Evolutionary conservation across 2,113 vertebrate genomes (phyloP), one percentile per base, ranked within the genome.

Genomic region (Noctilio leporinus): DNA sequence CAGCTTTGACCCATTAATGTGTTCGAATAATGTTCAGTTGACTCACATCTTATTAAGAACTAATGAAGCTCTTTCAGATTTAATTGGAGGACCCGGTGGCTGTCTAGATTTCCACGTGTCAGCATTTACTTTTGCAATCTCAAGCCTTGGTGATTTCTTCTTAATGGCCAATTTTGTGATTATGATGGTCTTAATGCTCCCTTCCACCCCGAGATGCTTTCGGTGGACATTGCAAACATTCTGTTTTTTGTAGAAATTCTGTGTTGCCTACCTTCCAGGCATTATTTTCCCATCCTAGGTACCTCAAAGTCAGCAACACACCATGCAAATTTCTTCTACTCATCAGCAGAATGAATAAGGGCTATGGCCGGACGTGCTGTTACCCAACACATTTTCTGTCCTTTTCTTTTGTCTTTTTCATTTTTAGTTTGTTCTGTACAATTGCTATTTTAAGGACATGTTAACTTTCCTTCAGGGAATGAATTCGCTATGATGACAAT

Each of bases 51-150:
- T 95, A 95, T 94, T 95, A 90, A 94, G 93, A 95, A 53, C 92
- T 86, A 93, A 93, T 95, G 97, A 93, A 84, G 92, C 89, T 82
- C 75, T 47, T 82, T 83, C 40, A 64, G 89, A 75, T 72, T 92
- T 96, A 76, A 96, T 95, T 93, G 92, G 93, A 82, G 86, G 94
- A 96, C 72, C 86, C 93, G 67, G 76, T 65, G 87, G 40, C 65
- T 91, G 40, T 77, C 76, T 59, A 4, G 40, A 77, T 88, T 95
- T 59, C 78, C 72, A 87, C 5, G 47, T 62, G 75, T 92, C 83
- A 87, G 91, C 65, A 53, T 43, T 76, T 16, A 33, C 69, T 51
- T 75, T 40, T 20, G 53, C 67, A 53, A 33, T 81, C 80, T 33
- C 47, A 15, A 33, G 43, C 47, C 38, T 30, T 47, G 51, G n/a